Evolutionary conservation across 2,888 invertebrate genomes (phyloP), one percentile per base, ranked within the genome.

Genomic region (Hybos culiciformis): DNA sequence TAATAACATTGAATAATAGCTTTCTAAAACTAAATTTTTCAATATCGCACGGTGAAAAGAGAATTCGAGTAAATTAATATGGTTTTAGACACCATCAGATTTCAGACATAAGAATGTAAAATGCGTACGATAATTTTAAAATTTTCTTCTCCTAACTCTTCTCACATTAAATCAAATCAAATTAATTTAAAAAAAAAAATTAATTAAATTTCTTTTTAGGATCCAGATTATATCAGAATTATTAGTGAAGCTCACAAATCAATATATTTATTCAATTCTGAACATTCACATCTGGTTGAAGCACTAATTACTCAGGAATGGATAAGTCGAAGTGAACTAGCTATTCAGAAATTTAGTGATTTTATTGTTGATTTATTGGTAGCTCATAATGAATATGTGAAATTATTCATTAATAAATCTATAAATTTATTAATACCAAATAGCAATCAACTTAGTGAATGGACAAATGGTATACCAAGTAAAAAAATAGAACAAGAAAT

Each of bases 361-460:
- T 78, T 83, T 55, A 58, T 81, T 24, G 63, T 78, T 26, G 78
- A 80, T 61, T 65, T 83, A 39, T 67, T 83, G 42, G 75, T 79
- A 36, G 77, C 79, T 2, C 80, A 83, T 51, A 75, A 73, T 50
- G 72, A 73, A 56, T 78, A 81, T 59, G 70, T 76, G 5, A 72
- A 72, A 49, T 68, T 71, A 51, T 74, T 76, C 9, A 67, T 83
- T 34, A 67, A 71, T 38, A 74, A 72, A 55, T 61, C 83, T 41
- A 68, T 83, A n/a, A 54, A 60, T 24, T 64, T 71, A 37, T 81
- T 83, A 64, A 63, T 72, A 54, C 72, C 75, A 52, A 48, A 41
- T 8, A 68, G 67, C 59, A 55, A 61, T 57, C 74, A 63, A 39
- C 69, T 69, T 43, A 60, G 60, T 18, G 71, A 73, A 36, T 83